Evolutionary conservation across 92 coral and sea anemone genomes (phyloP).

Genomic region (Phymanthus crucifer): DNA sequence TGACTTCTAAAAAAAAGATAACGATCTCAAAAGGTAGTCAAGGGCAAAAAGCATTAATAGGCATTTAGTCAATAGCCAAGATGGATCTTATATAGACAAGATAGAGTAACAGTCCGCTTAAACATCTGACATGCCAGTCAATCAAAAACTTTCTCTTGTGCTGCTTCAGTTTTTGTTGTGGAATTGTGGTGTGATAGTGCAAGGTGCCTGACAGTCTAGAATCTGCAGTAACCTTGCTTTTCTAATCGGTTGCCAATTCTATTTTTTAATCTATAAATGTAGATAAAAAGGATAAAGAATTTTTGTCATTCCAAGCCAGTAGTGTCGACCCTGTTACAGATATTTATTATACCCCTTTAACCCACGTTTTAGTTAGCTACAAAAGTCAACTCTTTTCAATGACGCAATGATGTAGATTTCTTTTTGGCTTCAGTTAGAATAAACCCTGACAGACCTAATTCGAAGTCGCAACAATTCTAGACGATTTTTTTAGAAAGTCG

Average conservation of each 20-base stretch:
- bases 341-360: background rate
- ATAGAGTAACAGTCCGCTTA: background rate
- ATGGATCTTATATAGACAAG: background rate
- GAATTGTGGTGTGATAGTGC: background rate
- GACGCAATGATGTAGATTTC: too few species aligned
- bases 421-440: too few species aligned
- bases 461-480: too few species aligned
- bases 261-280: constrained; percentile 6
- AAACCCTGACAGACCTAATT: too few species aligned
- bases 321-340: constrained; percentile 9
- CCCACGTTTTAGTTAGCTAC: background rate
- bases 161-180: background rate
- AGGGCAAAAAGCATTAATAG: constrained; percentile 3
- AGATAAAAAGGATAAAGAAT: constrained; percentile 8
- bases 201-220: background rate
- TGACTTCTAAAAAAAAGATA: constrained; percentile 6
- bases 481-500: too few species aligned
- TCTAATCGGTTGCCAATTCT: background rate
- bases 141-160: background rate
- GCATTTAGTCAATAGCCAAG: background rate
- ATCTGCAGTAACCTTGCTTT: background rate
- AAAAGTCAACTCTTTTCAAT: too few species aligned
- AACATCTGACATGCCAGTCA: background rate
- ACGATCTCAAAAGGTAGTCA: constrained; percentile 10
- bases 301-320: constrained; percentile 5